Base-by-base conservation (phyloP, 2,888 invertebrate species). In the Chorisops tibialis region DNA sequence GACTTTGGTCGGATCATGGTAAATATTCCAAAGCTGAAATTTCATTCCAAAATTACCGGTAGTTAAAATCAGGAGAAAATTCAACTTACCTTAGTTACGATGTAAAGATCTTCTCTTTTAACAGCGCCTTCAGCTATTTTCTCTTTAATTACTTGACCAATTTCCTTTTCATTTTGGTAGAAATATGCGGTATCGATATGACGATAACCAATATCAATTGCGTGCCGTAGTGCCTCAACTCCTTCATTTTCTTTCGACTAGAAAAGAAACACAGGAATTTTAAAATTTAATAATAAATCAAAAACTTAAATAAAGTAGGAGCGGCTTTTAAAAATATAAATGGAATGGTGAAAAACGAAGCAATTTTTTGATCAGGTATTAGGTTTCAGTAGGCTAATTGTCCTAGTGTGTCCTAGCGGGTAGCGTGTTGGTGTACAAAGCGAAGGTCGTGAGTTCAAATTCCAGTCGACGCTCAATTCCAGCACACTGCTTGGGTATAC, bases 1-100 rank as follows among this genome's bases (percentile, higher is more conserved):
- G 16, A 91, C 93, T 50, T 87, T 74, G 21, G 87, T 84, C 0
- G 83, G 81, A 22, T 82, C 81, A 71, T 93, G 93, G 64, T 76
- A 74, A n/a, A 73, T 73, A n/a, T 74, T 74, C 63, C 63, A 61
- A 3, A 66, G 35, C 56, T 62, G 43, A 24, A 48, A 37, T 16
- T 35, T 6, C 7, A 2, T 18, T 19, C 4, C n/a, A 43, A 43
- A 43, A 43, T 43, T 3, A 6, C 39, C 12, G 14, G 12, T 4
- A 39, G 37, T 11, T 37, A 11, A 37, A 11, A 6, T 37, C 37
- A 37, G 6, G 6, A 9, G 41, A 41, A 41, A 41, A 7, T 11
- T 16, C 41, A 41, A 47, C 12, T 30, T 37, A 60, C 59, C 65
- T 76, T 76, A 0, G 74, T 74, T 1, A 75, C 73, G 4, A 77